phyloP scores from a whole-genome alignment of 2,797 vertebrate species.

The Lophius americanus region DNA sequence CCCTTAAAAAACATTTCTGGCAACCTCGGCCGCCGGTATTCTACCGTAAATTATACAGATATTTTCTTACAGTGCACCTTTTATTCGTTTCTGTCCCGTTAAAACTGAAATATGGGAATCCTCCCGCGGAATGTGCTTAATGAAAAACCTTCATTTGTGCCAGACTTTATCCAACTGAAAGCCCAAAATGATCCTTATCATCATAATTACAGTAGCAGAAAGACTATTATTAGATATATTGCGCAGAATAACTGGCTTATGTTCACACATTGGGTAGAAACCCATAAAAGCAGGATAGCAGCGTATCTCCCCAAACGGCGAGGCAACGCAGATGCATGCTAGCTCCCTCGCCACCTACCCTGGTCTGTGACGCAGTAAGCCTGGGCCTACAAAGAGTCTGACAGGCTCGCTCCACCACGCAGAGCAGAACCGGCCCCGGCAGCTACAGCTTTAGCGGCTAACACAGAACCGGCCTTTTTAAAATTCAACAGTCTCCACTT shows the following conservation, averaged over 20 bases:
- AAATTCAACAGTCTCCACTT: constrained; percentile 67
- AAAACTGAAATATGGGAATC: constrained; percentile 7
- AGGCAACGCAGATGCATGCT: constrained; percentile 26
- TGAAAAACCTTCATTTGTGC: constrained; percentile 27
- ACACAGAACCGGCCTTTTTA: constrained; percentile 57
- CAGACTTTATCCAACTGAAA: constrained; percentile 24
- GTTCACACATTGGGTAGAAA: constrained; percentile 7
- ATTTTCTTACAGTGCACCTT: too few species aligned
- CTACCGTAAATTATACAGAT: too few species aligned
- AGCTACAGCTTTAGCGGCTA: constrained; percentile 46
- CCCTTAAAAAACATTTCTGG: too few species aligned
- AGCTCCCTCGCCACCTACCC: constrained; percentile 44
- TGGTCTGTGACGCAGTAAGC: constrained; percentile 65
- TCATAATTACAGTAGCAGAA: constrained; percentile 19
- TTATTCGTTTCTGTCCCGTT: constrained; percentile 6
- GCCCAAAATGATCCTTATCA: constrained; percentile 23
- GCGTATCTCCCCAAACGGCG: constrained; percentile 9
- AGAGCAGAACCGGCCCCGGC: constrained; percentile 27
- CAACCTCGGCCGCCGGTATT: too few species aligned
- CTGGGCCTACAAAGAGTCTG: constrained; percentile 45
- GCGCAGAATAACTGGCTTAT: background rate
- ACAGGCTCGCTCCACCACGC: constrained; percentile 29
- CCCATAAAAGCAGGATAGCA: constrained; percentile 4
- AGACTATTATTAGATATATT: background rate
- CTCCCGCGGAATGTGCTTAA: constrained; percentile 16